phyloP scores from a whole-genome alignment of 2,888 invertebrate genomes.

The Trisateles emortualis region DNA sequence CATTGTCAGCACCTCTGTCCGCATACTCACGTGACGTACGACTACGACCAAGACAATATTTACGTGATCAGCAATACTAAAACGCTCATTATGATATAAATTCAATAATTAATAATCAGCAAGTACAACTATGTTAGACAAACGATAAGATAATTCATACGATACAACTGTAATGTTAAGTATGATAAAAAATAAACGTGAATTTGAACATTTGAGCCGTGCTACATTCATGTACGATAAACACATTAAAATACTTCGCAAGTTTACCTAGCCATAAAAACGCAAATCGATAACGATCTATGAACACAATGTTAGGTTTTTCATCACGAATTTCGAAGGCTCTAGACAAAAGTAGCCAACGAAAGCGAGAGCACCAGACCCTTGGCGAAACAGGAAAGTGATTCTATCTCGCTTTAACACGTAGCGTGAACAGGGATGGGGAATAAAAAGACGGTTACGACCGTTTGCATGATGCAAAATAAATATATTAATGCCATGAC shows the following conservation, averaged over 20 bases:
- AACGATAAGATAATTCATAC: conserved; percentile 44
- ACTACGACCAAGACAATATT: conserved; percentile 9
- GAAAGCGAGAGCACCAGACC: conserved; percentile 68
- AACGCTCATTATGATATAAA: conserved; percentile 5
- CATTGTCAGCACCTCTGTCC: conserved; percentile 22
- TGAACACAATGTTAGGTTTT: conserved; percentile 15
- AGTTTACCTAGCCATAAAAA: conserved; percentile 14
- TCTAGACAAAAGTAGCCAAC: conserved; percentile 47
- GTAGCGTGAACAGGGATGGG: conserved; percentile 66
- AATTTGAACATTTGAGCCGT: conserved; percentile 38
- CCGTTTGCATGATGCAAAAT: conserved; percentile 78
- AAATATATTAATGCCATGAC: conserved; percentile 77
- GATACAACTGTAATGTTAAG: conserved; percentile 40
- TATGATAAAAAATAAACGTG: conserved; percentile 42
- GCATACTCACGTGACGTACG: conserved; percentile 33
- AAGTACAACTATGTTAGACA: conserved; percentile 24
- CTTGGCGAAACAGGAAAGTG: conserved; percentile 70
- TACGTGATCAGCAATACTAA: conserved; percentile 17
- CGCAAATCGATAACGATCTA: conserved; percentile 22
- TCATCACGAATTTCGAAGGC: conserved; percentile 10
- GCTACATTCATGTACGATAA: conserved; percentile 41
- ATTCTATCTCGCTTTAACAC: conserved; percentile 60
- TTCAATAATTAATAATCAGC: conserved; percentile 28
- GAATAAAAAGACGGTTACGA: conserved; percentile 77
- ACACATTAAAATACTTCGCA: conserved; percentile 30